Evolutionary conservation across 2,888 invertebrate species (phyloP), one percentile per base, ranked within the genome.

Genomic region (Tachystola acroxantha): DNA sequence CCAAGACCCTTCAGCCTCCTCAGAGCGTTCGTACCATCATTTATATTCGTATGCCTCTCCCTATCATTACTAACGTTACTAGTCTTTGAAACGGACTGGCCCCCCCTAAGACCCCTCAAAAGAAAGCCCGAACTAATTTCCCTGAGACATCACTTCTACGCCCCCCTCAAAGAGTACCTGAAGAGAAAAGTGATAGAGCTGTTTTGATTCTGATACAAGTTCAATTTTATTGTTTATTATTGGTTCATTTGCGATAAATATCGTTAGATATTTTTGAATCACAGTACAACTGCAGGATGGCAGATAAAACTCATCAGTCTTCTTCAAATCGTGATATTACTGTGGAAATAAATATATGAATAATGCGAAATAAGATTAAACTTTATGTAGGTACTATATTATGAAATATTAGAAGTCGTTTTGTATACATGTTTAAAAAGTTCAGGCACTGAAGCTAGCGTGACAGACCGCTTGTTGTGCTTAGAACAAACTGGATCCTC

Each of bases 81-180:
- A 20, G 84, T 95, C 37, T 90, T 95, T 76, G 96, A 96, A 76
- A 93, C 93, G 10, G 94, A 95, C 71, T 91, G 91, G 66, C 90
- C 92, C 37, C 69, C 92, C 0, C 90, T 95, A 50, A 89, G 90
- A 39, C 87, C 88, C 22, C 73, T 95, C 42, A 90, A 92, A 42
- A 91, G 92, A 61, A 90, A 92, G 63, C 95, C 95, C 16, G 95
- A 96, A 80, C 90, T 96, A 78, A 66, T 91, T 24, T 89, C 93
- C 32, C 88, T 96, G 38, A 90, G 92, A 43, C 91, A 92, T 53
- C 93, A 94, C 60, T 94, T 95, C 78, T 96, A 96, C 78, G 91
- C 92, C 57, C 95, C 96, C 13, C 85, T 94, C 38, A 95, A 95
- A 73, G 92, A 94, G 63, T 94, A 92, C 74, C 75, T 94, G 50